These are phyloP conservation scores for Trogon melanurus DNA, from an alignment of 2,113 vertebrate species.

Conservation along the genomic window DNA sequence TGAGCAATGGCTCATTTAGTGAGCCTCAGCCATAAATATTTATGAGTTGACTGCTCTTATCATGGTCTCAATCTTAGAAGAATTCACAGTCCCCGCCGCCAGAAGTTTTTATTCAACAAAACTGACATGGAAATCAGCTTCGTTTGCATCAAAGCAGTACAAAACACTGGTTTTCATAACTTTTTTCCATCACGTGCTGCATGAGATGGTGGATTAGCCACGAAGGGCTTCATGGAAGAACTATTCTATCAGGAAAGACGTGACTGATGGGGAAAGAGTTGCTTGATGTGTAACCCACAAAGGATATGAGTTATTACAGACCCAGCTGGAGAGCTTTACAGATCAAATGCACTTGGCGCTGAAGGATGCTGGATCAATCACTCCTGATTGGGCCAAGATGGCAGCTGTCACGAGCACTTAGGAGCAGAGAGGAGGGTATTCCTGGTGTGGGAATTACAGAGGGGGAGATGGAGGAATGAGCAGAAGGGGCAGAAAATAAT, in stretches of 20 bases:
- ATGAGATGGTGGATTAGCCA: not conserved
- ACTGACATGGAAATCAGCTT: not conserved
- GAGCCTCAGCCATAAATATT: slow-evolving; percentile 25
- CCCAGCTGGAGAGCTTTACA: slow-evolving; percentile 62
- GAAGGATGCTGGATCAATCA: slow-evolving; percentile 58
- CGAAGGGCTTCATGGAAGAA: slow-evolving; percentile 21
- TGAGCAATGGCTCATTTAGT: slow-evolving; percentile 3
- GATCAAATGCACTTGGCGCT: slow-evolving; percentile 45
- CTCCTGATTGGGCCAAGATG: slow-evolving; percentile 65
- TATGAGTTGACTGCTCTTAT: slow-evolving; percentile 26
- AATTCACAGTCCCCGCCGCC: not conserved
- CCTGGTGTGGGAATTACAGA: not conserved
- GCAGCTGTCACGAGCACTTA: slow-evolving; percentile 53
- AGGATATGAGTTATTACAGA: slow-evolving; percentile 64
- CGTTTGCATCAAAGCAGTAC: slow-evolving; percentile 10
- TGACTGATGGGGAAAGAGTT: slow-evolving; percentile 40
- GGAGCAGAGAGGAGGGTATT: not conserved
- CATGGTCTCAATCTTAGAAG: not conserved
- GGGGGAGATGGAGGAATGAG: not conserved
- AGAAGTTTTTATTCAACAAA: not conserved
- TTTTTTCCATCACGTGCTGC: not conserved
- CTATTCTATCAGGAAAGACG: slow-evolving; percentile 9
- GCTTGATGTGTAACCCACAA: slow-evolving; percentile 60
- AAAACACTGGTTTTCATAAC: slow-evolving; percentile 38
- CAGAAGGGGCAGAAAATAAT: not conserved